Evolutionary conservation across 2,888 invertebrate genomes (phyloP), one percentile per base, ranked within the genome.

Genomic region (Polydrusus pterygomalis): DNA sequence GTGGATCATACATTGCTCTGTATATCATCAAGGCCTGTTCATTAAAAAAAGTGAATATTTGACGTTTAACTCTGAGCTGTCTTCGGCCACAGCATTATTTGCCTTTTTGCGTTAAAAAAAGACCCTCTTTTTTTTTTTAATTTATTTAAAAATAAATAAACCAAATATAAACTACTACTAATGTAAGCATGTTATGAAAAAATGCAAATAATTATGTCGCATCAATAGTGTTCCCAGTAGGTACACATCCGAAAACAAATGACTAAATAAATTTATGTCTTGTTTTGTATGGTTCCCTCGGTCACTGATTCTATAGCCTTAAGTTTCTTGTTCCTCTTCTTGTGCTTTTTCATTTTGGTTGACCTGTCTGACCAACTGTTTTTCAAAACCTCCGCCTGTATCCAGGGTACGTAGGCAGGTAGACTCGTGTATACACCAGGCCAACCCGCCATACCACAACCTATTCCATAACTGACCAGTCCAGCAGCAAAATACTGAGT

Each of bases 391-490:
- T 84, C 80, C n/a, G 82, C 79, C 30, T 84, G 82, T 56, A 94
- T 93, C 94, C 94, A 94, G 65, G 90, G 88, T 1, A 88, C 75
- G 81, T 93, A 93, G 40, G 87, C 87, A 0, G 89, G 87, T 2
- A 93, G 90, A 18, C 90, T 90, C 0, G 93, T 92, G 82, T 94
- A 94, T 0, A 94, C 91, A 25, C 92, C 93, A 0, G 94, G 93
- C 89, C 92, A 91, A 0, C 91, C 92, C 13, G 91, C 90, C 79
- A 88, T 54, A 18, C 78, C 94, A 79, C 93, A 94, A 0, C 91
- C 90, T 0, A 91, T 89, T 0, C 94, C 94, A 78, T 91, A 93
- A 77, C 93, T 93, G 0, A 94, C 93, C 0, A 94, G 88, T 0
- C 92, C 94, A 15, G 92, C 89, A 0, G 90, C 87, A 74, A 90